Evolutionary conservation across 2,888 invertebrate species (phyloP).

Genomic region (Tanypteryx hageni): DNA sequence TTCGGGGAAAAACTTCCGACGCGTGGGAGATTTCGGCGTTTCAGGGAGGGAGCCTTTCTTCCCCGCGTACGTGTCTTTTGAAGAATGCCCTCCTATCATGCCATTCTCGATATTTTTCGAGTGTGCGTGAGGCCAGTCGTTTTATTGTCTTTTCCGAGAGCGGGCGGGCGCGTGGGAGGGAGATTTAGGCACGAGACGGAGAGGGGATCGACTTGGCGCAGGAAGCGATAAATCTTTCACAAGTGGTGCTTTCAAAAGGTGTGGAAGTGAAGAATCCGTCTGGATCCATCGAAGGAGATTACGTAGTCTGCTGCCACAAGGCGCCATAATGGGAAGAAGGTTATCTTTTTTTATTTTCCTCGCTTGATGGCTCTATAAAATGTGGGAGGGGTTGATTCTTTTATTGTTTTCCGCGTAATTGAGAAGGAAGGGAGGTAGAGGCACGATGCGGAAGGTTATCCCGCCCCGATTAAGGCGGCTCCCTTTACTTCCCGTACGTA

Average conservation of each 20-base stretch:
- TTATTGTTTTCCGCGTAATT: too few species aligned
- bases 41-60: not conserved
- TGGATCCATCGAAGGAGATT: not conserved
- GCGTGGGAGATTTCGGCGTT: not conserved
- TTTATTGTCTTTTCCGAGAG: not conserved
- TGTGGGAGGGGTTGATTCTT: too few species aligned
- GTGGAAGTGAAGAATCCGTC: not conserved
- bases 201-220: not conserved
- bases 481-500: too few species aligned
- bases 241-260: conserved; percentile 5
- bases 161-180: not conserved
- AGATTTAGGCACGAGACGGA: not conserved
- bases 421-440: too few species aligned
- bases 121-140: conserved; percentile 31
- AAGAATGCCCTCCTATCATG: conserved; percentile 47
- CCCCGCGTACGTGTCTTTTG: not conserved
- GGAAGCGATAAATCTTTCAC: conserved; percentile 49
- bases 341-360: not conserved
- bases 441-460: too few species aligned
- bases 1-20: not conserved
- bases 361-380: not conserved
- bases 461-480: too few species aligned
- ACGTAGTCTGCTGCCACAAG: not conserved
- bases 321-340: not conserved
- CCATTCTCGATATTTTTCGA: not conserved